Conservation (phyloP, 1,140 invertebrate species). For the Physella acuta region DNA sequence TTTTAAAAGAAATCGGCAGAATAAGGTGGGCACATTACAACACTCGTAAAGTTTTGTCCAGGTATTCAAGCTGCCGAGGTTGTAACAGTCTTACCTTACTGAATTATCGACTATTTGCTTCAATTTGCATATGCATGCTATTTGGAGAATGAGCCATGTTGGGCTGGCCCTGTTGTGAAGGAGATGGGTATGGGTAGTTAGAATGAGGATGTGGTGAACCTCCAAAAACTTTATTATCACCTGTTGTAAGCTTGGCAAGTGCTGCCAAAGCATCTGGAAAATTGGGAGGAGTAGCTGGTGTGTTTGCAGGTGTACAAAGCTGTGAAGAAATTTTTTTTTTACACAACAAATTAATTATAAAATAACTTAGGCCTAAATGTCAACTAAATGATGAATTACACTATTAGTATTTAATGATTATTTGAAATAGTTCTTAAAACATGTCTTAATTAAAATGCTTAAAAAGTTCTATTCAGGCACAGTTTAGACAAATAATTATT, state of each 20-base stretch:
- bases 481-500: too few relatives aligned
- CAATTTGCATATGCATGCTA: constrained; percentile 44
- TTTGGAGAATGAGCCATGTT: constrained; percentile 51
- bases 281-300: constrained; percentile 55
- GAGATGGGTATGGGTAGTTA: constrained; percentile 42
- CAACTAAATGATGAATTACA: too few relatives aligned
- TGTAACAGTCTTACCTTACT: neutral
- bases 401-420: too few relatives aligned
- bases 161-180: constrained; percentile 44
- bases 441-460: too few relatives aligned
- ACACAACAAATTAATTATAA: too few relatives aligned
- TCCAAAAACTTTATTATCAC: constrained; percentile 43
- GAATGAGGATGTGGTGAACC: constrained; percentile 46
- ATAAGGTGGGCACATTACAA: neutral
- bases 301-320: constrained; percentile 56
- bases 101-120: constrained; percentile 18
- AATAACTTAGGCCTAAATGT: too few relatives aligned
- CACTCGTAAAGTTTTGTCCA: neutral
- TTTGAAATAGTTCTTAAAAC: too few relatives aligned
- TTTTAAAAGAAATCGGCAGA: neutral
- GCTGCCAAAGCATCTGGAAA: constrained; percentile 54
- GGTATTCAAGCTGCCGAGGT: neutral
- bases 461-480: too few relatives aligned
- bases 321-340: too few relatives aligned
- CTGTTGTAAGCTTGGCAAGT: constrained; percentile 53